Evolutionary conservation across 2,888 invertebrate species (phyloP), one percentile per base, ranked within the genome.

Genomic region (Lasioglossum figueresi): DNA sequence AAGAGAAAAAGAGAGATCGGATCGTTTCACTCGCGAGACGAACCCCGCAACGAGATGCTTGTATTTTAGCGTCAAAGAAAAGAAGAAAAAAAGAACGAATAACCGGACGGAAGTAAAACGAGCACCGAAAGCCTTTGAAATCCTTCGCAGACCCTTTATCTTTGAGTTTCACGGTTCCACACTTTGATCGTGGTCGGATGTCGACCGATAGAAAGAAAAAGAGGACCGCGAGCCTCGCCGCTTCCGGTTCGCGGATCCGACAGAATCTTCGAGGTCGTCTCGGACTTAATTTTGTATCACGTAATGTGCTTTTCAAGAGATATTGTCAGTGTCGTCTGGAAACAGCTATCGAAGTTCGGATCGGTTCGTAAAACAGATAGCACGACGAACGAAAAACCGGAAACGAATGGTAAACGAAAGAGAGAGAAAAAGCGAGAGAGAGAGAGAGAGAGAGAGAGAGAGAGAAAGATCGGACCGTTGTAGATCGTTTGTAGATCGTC

Each of bases 301-400:
- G 75, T 79, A 75, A 84, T 84, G 79, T 84, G 79, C 84, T 78
- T 66, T 66, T 84, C 70, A 84, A 84, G 70, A 79, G 27, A 74
- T 71, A 40, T 82, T 80, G 43, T 27, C 71, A 63, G 63, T 63
- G 63, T 31, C 31, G 27, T 63, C 27, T 63, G 63, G 63, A 43
- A 45, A 45, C 81, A 68, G 70, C 82, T 43, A 23, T 59, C 70
- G 31, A 70, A 73, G 68, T 74, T 80, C 45, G 45, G 43, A 73
- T 82, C 70, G 52, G 66, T 83, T 72, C 73, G 52, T 63, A 72
- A 34, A 23, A 40, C 19, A 45, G 52, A 77, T 52, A n/a, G 10
- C n/a, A 52, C n/a, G 40, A 75, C 23, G 34, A 80, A n/a, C 16
- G 63, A 31, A 63, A 63, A n/a, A 52, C 16, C 16, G 63, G 63